Base-by-base conservation (phyloP, 1,140 invertebrate species). In the Ceratina calcarata region DNA sequence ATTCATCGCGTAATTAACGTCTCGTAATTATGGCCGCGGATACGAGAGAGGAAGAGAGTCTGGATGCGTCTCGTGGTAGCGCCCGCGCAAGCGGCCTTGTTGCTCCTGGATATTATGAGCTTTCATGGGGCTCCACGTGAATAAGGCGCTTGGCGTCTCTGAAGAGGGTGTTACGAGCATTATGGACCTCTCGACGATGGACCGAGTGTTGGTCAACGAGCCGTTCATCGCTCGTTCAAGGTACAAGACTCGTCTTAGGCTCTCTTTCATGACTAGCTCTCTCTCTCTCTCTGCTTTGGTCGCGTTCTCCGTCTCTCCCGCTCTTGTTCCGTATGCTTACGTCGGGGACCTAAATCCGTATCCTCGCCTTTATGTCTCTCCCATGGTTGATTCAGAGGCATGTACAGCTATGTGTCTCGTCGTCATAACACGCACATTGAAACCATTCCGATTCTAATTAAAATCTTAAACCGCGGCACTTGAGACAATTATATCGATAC, bases 1-100 rank as follows among this genome's bases (percentile, higher is more conserved):
- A 89, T 89, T 89, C 85, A 88, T 89, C 80, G 81, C 81, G 84
- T 90, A 90, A 90, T 90, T 90, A 90, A 90, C 85, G 85, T 89
- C 81, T 88, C 77, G 86, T 82, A 89, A 89, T 90, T 89, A 90
- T 88, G 78, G 79, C 76, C 80, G 72, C 65, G 78, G 64, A 85
- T 68, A 53, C 68, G 65, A 55, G 20, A 58, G 49, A 62, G 65
- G 64, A 51, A 68, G 61, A 79, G 65, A 76, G 65, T 66, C 71
- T 72, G 69, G 71, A n/a, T n/a, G 55, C 71, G 65, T 75, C 72
- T 66, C 68, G 66, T 66, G 78, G 77, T 80, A 69, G 66, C 62
- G 60, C 78, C n/a, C 49, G 78, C 82, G 75, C 80, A 64, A 51
- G 51, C 84, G 74, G 58, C 65, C 74, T 80, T 58, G 70, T 64